Conservation (phyloP, 2,113 vertebrate species). For the Sorex araneus region DNA sequence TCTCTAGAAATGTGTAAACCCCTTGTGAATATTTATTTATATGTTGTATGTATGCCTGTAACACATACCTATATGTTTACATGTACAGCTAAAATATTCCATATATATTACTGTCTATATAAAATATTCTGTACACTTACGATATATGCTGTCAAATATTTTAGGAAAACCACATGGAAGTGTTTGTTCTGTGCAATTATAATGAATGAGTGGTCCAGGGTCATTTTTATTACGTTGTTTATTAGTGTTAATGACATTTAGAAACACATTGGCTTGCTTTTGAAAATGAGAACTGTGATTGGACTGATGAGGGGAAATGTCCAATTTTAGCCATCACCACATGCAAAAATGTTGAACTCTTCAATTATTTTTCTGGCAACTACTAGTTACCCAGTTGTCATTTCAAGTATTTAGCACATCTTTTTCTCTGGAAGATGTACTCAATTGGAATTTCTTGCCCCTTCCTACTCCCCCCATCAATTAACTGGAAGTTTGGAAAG, state of each 20-base stretch:
- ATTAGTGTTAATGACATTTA: not conserved
- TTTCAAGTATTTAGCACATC: not conserved
- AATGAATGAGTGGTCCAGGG: not conserved
- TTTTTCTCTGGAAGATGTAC: not conserved
- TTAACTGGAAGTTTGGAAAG: not conserved
- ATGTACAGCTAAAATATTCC: rapidly evolving
- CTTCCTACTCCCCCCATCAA: not conserved
- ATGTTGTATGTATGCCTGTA: not conserved
- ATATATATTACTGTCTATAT: rapidly evolving
- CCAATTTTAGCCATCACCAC: not conserved
- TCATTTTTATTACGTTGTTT: slow-evolving; percentile 4
- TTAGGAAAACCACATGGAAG: not conserved
- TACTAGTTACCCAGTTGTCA: not conserved
- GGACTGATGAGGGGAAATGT: not conserved
- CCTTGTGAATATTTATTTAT: not conserved
- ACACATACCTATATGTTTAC: not conserved
- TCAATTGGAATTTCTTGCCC: not conserved
- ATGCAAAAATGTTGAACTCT: not conserved
- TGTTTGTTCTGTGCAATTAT: not conserved
- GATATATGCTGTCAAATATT: not conserved
- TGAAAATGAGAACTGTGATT: not conserved
- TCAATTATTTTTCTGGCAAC: not conserved
- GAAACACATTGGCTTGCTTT: slow-evolving; percentile 12
- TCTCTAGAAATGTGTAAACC: not conserved
- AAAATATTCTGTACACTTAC: not conserved